Percentiles rank a stretch among this genome's conserved stretches.
Conservation (phyloP, 1,140 invertebrate genomes). For the Drosophila athabasca region DNA sequence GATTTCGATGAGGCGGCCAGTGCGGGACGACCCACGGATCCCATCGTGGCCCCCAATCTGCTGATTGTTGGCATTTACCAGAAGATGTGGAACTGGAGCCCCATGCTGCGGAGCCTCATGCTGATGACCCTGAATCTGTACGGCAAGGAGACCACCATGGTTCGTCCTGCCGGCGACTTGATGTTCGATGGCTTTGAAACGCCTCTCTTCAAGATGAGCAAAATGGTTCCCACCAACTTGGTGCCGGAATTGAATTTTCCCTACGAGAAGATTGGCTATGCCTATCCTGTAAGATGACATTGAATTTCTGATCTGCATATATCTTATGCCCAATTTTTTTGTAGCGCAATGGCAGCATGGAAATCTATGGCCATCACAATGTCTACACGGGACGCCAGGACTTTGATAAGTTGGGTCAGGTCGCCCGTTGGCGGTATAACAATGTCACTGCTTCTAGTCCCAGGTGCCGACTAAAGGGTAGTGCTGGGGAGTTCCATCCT, state of each 20-base stretch:
- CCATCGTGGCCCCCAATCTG: conserved; percentile 90
- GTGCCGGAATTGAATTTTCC: conserved; percentile 84
- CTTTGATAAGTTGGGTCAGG: conserved; percentile 86
- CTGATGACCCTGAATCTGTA: conserved; percentile 85
- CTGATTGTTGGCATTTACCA: conserved; percentile 86
- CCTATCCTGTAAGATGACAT: conserved; percentile 88
- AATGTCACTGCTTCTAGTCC: conserved; percentile 86
- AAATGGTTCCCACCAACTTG: conserved; percentile 84
- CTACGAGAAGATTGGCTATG: conserved; percentile 90
- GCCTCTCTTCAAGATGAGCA: conserved; percentile 86
- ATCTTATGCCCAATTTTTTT: conserved; percentile 60
- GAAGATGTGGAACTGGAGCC: conserved; percentile 80
- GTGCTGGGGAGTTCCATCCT: conserved; percentile 90
- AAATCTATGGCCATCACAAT: conserved; percentile 89
- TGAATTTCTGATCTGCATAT: neutral
- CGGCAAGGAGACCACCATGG: conserved; percentile 85
- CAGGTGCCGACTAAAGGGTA: conserved; percentile 86
- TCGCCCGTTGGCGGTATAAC: conserved; percentile 88
- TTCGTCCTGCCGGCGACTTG: conserved; percentile 87
- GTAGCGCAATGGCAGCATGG: conserved; percentile 89
- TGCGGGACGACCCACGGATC: conserved; percentile 89
- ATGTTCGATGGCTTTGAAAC: conserved; percentile 91
- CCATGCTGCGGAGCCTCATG: conserved; percentile 85
- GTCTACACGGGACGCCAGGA: conserved; percentile 88
- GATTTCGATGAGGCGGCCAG: conserved; percentile 87